A percentile compares a stretch with the other conserved stretches of the same genome.
Evolutionary conservation across 2,113 vertebrate genomes (phyloP).

Genomic region (Bombycilla garrulus): DNA sequence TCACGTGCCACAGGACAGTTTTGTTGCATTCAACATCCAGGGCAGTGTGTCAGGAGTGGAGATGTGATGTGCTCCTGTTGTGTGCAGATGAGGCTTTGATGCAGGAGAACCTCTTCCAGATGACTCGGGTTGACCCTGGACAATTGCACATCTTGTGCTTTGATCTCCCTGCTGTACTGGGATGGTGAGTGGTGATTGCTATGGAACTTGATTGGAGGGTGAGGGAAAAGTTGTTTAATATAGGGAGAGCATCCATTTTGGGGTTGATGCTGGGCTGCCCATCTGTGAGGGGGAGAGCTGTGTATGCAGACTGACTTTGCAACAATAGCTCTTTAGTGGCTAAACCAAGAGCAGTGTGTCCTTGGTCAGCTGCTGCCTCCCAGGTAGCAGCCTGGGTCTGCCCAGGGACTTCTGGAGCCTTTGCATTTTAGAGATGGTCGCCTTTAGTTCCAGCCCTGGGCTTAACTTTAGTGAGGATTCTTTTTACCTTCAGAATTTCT

Average conservation of each 20-base stretch:
- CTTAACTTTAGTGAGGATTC: neutral
- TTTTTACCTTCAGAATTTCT: neutral
- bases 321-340: neutral
- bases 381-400: neutral
- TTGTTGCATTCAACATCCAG: neutral
- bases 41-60: neutral
- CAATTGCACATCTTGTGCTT: rapidly evolving
- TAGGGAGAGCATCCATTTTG: neutral
- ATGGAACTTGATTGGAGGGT: neutral
- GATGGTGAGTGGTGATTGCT: neutral
- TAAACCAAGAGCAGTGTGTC: neutral
- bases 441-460: neutral
- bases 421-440: rapidly evolving
- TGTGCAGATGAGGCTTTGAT: neutral
- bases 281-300: neutral
- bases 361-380: neutral
- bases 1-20: neutral
- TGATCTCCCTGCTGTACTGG: neutral
- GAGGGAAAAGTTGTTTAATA: neutral
- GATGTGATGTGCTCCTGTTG: neutral
- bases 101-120: neutral
- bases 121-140: neutral
- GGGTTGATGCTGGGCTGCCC: neutral
- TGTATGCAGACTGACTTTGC: neutral
- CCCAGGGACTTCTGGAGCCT: neutral